Percentiles rank a stretch among this genome's conserved stretches.
These are phyloP conservation scores for crab-eating macaque (Macaca fascicularis) DNA, from an alignment of 2,113 vertebrate species.

Conservation along the genomic window T2T-MFA8v1.1 NC_088384.1:68811501-68812000, in stretches of 20 bases:
- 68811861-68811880: not conserved
- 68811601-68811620: not conserved
- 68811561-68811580: not conserved
- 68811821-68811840: not conserved
- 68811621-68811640: not conserved
- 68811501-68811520: not conserved
- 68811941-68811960: not conserved
- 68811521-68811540: not conserved
- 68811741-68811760: not conserved
- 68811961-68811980: not conserved
- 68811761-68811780: not conserved
- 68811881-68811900: constrained; percentile 89
- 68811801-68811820: too few relatives aligned
- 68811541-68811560: not conserved
- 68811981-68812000: not conserved
- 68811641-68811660: not conserved
- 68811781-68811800: not conserved
- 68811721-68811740: not conserved
- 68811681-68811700: not conserved
- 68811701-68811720: not conserved
- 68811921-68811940: too few relatives aligned
- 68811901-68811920: constrained; percentile 98
- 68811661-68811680: not conserved
- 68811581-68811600: not conserved
- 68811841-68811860: constrained; percentile 4